These are phyloP conservation scores for Diadumene lineata DNA, from an alignment of 92 coral and sea anemone genomes.

Conservation along the genomic window DNA sequence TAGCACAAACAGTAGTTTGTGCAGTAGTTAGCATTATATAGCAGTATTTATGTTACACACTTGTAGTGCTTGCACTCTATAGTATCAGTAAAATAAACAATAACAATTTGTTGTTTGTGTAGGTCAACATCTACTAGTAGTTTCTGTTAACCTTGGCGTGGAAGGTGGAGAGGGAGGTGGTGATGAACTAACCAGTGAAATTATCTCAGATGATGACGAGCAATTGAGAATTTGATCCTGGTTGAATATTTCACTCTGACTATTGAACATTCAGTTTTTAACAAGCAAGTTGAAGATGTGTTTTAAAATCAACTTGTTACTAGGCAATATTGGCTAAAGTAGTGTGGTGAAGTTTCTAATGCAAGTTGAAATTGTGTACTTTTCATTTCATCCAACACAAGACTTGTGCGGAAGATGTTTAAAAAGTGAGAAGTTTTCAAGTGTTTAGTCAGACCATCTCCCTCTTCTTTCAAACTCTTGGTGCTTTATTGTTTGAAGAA, in stretches of 20 bases:
- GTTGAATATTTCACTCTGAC: constrained; percentile 16
- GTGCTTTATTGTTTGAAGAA: background rate
- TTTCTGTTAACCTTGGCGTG: constrained; percentile 56
- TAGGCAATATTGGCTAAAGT: too few relatives aligned
- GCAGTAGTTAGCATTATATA: background rate
- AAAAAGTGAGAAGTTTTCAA: too few relatives aligned
- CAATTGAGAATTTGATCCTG: constrained; percentile 73
- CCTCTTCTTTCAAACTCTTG: constrained; percentile 4
- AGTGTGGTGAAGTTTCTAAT: too few relatives aligned
- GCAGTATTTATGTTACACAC: background rate
- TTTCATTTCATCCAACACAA: constrained; percentile 7
- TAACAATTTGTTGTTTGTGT: constrained; percentile 9
- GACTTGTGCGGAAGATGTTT: too few relatives aligned
- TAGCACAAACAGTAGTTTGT: background rate
- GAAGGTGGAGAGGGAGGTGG: constrained; percentile 76
- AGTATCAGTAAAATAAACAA: too few relatives aligned
- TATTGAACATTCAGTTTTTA: constrained; percentile 1
- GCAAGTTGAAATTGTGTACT: too few relatives aligned
- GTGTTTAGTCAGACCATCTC: background rate
- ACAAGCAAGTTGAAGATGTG: background rate
- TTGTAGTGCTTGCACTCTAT: background rate
- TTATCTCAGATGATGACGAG: constrained; percentile 77
- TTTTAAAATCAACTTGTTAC: too few relatives aligned
- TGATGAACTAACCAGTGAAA: constrained; percentile 71
- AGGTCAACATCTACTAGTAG: constrained; percentile 71